These are phyloP conservation scores for Noctua janthina DNA, from an alignment of 2,888 invertebrate species.

Conservation along the genomic window DNA sequence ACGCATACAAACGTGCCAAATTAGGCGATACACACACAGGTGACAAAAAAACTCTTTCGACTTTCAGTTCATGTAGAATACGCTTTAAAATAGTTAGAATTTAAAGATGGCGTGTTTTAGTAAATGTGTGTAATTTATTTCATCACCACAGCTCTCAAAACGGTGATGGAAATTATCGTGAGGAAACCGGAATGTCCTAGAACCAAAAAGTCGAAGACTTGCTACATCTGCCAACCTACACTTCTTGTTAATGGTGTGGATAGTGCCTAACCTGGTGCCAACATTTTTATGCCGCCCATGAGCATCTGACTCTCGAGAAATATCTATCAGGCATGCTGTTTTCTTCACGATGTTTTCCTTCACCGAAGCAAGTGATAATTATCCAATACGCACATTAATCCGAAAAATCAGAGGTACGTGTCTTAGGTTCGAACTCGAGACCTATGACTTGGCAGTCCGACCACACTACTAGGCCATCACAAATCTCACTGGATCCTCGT, in stretches of 20 bases:
- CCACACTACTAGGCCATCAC: too few species aligned
- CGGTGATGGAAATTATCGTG: not conserved
- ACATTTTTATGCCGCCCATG: too few species aligned
- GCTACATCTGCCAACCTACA: not conserved
- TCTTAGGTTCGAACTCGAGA: too few species aligned
- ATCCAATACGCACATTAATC: too few species aligned
- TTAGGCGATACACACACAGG: conserved; percentile 60
- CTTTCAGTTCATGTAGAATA: conserved; percentile 40
- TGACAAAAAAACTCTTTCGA: conserved; percentile 62
- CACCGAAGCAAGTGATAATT: too few species aligned
- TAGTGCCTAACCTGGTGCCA: too few species aligned
- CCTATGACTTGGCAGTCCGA: too few species aligned
- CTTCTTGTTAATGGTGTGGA: not conserved
- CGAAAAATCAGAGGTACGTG: too few species aligned
- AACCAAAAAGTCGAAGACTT: too few species aligned
- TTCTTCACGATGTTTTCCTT: too few species aligned
- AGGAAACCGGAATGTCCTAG: not conserved
- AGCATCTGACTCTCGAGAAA: too few species aligned
- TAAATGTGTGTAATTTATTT: not conserved
- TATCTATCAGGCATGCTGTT: too few species aligned
- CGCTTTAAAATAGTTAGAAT: conserved; percentile 42
- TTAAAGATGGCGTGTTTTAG: conserved; percentile 17
- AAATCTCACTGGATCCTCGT: not conserved
- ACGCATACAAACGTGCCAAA: conserved; percentile 69
- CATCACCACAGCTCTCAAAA: not conserved